These are phyloP conservation scores for Smutsia gigantea DNA, from an alignment of 2,797 vertebrate genomes.

Conservation along the genomic window DNA sequence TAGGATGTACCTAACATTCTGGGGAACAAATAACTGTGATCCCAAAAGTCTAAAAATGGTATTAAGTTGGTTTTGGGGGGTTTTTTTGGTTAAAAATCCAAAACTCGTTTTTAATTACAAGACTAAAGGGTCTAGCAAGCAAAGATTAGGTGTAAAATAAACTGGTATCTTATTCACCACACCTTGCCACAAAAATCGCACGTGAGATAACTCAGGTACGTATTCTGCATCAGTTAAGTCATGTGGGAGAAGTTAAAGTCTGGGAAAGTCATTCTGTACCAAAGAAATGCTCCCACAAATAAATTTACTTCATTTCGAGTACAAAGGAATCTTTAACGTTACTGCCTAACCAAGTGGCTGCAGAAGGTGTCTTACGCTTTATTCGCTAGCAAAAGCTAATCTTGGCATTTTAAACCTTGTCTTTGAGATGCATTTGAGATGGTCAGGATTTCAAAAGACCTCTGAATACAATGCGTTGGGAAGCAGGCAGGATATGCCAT, in stretches of 20 bases:
- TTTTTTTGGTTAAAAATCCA: not conserved
- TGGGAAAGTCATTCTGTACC: not conserved
- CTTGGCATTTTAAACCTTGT: not conserved
- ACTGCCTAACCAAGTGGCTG: not conserved
- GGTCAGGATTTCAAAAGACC: not conserved
- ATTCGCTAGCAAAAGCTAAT: not conserved
- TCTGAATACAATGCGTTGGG: not conserved
- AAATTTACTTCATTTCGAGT: not conserved
- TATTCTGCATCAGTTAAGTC: not conserved
- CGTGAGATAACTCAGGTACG: not conserved
- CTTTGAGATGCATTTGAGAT: not conserved
- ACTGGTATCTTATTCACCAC: not conserved
- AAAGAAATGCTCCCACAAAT: slow-evolving; percentile 13
- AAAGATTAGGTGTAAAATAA: not conserved
- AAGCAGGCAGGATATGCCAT: not conserved
- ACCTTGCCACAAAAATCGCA: not conserved
- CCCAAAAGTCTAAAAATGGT: not conserved
- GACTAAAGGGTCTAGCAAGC: slow-evolving; percentile 4
- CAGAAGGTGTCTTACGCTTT: not conserved
- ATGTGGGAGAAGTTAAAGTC: not conserved
- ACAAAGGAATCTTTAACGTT: slow-evolving; percentile 33
- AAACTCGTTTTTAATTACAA: not conserved
- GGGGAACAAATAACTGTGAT: not conserved
- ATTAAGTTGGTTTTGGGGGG: not conserved
- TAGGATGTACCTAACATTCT: not conserved